Percentiles rank a stretch among this genome's conserved stretches.
These are phyloP conservation scores for Enteromius anoplus DNA, from an alignment of 2,797 vertebrate genomes.

Conservation along the genomic window DNA sequence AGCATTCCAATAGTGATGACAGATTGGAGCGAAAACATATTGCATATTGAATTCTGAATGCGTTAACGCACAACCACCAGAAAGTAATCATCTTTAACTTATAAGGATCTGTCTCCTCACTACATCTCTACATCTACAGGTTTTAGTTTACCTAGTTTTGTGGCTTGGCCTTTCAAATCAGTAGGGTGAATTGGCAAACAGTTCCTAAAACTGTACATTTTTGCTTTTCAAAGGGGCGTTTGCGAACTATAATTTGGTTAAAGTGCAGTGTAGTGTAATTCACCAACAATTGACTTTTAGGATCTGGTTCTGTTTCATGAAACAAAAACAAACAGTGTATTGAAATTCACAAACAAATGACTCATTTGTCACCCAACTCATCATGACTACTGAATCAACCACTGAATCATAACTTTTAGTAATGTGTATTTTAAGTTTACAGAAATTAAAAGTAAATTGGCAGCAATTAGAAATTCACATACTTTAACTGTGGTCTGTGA, in stretches of 20 bases:
- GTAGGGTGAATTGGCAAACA: slow-evolving; percentile 61
- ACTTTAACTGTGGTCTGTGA: slow-evolving; percentile 12
- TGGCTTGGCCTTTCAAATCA: slow-evolving; percentile 53
- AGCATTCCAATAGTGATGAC: slow-evolving; percentile 13
- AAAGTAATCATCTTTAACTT: slow-evolving; percentile 19
- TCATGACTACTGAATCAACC: not conserved
- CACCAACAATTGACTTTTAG: not conserved
- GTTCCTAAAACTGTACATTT: slow-evolving; percentile 41
- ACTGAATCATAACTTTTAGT: not conserved
- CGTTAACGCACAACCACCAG: not conserved
- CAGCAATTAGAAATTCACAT: slow-evolving; percentile 3
- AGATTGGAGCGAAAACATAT: slow-evolving; percentile 14
- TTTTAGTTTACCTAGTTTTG: slow-evolving; percentile 51
- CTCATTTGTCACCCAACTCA: not conserved
- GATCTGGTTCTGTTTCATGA: not conserved
- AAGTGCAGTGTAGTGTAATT: not conserved
- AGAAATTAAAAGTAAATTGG: not conserved
- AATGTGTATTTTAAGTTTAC: not conserved
- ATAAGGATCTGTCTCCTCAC: slow-evolving; percentile 65
- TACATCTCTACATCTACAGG: slow-evolving; percentile 48
- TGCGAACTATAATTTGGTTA: not conserved
- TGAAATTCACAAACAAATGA: not conserved
- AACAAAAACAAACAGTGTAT: not conserved
- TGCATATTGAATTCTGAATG: slow-evolving; percentile 14
- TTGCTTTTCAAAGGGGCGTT: not conserved